Evolutionary conservation across 2,797 vertebrate genomes (phyloP).

Genomic region (Parotocinclus haroldoi): DNA sequence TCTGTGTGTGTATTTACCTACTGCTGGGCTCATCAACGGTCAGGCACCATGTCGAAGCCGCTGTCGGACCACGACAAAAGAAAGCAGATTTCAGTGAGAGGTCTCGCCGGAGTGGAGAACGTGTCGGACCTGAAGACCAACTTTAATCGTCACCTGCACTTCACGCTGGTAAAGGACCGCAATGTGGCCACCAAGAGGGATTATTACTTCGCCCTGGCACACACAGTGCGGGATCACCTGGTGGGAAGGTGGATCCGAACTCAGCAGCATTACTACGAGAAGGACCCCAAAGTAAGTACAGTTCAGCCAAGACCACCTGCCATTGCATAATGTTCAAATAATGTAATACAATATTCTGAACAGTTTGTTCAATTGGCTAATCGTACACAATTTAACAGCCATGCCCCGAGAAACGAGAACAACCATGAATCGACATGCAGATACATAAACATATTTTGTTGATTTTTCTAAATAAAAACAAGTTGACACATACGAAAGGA

Average conservation of each 20-base stretch:
- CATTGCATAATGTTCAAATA: too few species aligned
- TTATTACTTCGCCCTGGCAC: slow-evolving; percentile 89
- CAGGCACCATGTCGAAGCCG: slow-evolving; percentile 81
- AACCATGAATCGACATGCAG: too few species aligned
- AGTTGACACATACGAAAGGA: too few species aligned
- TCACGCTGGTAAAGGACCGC: slow-evolving; percentile 92
- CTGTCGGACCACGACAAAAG: slow-evolving; percentile 82
- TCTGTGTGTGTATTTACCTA: background rate
- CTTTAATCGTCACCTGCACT: slow-evolving; percentile 94
- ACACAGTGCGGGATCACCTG: slow-evolving; percentile 89
- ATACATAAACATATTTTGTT: too few species aligned
- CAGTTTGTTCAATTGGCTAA: too few species aligned
- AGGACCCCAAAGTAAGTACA: slow-evolving; percentile 85
- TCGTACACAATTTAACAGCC: too few species aligned
- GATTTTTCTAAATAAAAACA: too few species aligned
- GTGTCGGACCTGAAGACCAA: slow-evolving; percentile 82
- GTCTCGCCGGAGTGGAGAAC: slow-evolving; percentile 87
- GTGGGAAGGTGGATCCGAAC: slow-evolving; percentile 92
- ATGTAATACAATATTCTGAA: too few species aligned
- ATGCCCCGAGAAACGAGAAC: too few species aligned
- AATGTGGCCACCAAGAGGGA: slow-evolving; percentile 86
- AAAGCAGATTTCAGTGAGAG: slow-evolving; percentile 91
- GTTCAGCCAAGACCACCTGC: too few species aligned
- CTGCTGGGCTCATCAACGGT: background rate
- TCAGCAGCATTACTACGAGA: slow-evolving; percentile 92